Base-by-base conservation (phyloP, 2,113 vertebrate genomes). In the Bufo bufo region DNA sequence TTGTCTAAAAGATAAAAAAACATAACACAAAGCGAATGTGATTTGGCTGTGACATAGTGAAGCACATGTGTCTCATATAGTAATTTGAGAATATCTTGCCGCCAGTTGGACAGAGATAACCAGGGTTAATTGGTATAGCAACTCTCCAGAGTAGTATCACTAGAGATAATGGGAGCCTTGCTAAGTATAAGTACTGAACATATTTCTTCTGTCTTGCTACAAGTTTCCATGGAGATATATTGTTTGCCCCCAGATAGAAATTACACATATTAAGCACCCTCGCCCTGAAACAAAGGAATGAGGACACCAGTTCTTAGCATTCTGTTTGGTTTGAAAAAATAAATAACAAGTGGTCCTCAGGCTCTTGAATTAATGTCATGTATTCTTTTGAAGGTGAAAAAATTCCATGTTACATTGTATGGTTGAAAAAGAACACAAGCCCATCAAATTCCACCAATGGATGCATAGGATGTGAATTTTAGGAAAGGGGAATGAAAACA, bases 151-250 rank as follows among this genome's bases (percentile, higher is more conserved):
- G 14, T 50, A 59, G 20, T 83, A 74, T 74, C 79, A 82, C 80
- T 58, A 12, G 47, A 17, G 65, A 83, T 88, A 82, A 54, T 23
- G 45, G 59, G 45, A 77, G 20, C 19, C 43, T 84, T 47, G 63
- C 71, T 58, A 77, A 69, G n/a, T 78, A 77, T 16, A 88, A 63
- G 54, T 43, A 83, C 56, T 58, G 43, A 14, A 71, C 52, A 65
- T 75, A 50, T 58, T 63, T 52, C 20, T 49, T 17, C n/a, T 65
- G 43, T 77, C 59, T 82, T 84, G 56, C 54, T 52, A 82, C 23
- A 50, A 71, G 54, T 88, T 88, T 88, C 87, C 87, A 88, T 88
- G 87, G 87, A 88, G 50, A 88, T 77, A n/a, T 74, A 88, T 84
- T 88, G 71, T 88, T 88, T 88, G 59, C 58, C 23, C 63, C 43